phyloP scores from a whole-genome alignment of 2,888 invertebrate genomes.

The Cremastobaeus sp. region DNA sequence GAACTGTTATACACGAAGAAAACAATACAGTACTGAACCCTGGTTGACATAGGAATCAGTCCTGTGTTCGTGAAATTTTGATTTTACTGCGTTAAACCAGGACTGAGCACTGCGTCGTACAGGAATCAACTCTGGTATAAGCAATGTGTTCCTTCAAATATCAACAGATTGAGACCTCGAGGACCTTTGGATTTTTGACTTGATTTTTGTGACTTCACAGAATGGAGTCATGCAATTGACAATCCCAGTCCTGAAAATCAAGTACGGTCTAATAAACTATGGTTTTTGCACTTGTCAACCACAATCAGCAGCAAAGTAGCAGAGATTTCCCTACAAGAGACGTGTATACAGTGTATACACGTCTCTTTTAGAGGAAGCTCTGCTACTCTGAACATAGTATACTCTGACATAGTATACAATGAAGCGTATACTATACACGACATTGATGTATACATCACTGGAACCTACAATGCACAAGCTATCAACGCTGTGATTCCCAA shows the following conservation, averaged over 20 bases:
- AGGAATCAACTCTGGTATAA: too few relatives aligned
- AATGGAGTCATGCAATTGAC: conserved; percentile 11
- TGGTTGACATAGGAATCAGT: too few relatives aligned
- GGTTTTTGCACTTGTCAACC: conserved; percentile 18
- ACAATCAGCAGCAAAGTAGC: conserved; percentile 10
- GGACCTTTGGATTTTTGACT: neutral
- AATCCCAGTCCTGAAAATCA: conserved; percentile 22
- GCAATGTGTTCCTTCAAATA: neutral
- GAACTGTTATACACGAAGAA: conserved; percentile 17
- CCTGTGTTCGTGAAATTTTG: too few relatives aligned
- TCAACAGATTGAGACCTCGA: neutral
- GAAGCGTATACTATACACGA: too few relatives aligned
- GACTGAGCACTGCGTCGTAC: too few relatives aligned
- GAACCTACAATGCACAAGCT: conserved; percentile 15
- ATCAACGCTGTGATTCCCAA: conserved; percentile 14
- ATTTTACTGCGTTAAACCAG: too few relatives aligned
- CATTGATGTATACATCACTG: too few relatives aligned
- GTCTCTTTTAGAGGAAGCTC: conserved; percentile 8
- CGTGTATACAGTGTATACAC: conserved; percentile 17
- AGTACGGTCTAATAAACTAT: conserved; percentile 13
- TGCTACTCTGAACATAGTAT: neutral
- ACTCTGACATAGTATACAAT: too few relatives aligned
- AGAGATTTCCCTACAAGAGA: conserved; percentile 1
- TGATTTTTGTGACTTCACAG: neutral
- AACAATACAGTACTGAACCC: too few relatives aligned